A percentile compares a stretch with the other conserved stretches of the same genome.
Evolutionary conservation across 2,888 invertebrate genomes (phyloP).

Genomic region (Thymelicus sylvestris): DNA sequence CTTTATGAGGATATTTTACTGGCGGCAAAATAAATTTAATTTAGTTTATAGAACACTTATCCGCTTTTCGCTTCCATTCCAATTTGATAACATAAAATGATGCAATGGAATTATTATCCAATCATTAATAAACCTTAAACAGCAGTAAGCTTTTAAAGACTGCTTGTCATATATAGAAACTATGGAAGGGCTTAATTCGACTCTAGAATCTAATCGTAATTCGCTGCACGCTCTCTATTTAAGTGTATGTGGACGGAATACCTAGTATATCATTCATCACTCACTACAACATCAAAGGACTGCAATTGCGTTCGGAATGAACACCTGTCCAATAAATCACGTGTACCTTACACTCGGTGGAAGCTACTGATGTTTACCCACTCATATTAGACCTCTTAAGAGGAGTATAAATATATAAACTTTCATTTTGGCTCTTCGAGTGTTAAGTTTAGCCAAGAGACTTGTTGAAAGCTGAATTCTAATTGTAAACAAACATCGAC

Average conservation of each 20-base stretch:
- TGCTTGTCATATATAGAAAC: background rate
- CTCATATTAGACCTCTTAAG: slow-evolving; percentile 31
- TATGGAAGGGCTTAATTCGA: slow-evolving; percentile 15
- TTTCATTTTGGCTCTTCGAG: slow-evolving; percentile 18
- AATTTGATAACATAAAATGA: background rate
- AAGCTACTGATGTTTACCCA: slow-evolving; percentile 16
- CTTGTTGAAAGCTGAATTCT: slow-evolving; percentile 6
- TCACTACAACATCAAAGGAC: slow-evolving; percentile 34
- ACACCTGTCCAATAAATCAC: slow-evolving; percentile 37
- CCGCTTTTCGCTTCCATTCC: too few species aligned
- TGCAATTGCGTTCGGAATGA: slow-evolving; percentile 35
- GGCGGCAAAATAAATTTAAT: too few species aligned
- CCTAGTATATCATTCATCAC: slow-evolving; percentile 35
- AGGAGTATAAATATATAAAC: slow-evolving; percentile 22
- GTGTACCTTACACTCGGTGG: slow-evolving; percentile 21
- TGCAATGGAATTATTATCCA: background rate
- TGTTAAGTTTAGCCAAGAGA: slow-evolving; percentile 21
- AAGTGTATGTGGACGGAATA: slow-evolving; percentile 28
- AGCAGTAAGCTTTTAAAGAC: background rate
- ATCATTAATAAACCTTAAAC: background rate
- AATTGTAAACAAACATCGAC: slow-evolving; percentile 21
- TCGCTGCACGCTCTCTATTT: slow-evolving; percentile 32
- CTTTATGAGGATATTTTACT: too few species aligned
- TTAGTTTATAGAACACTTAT: too few species aligned
- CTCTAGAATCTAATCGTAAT: slow-evolving; percentile 12